A percentile compares a stretch with the other conserved stretches of the same genome.
Evolutionary conservation across 2,888 invertebrate genomes (phyloP).

Genomic region (Coleophora deauratella): DNA sequence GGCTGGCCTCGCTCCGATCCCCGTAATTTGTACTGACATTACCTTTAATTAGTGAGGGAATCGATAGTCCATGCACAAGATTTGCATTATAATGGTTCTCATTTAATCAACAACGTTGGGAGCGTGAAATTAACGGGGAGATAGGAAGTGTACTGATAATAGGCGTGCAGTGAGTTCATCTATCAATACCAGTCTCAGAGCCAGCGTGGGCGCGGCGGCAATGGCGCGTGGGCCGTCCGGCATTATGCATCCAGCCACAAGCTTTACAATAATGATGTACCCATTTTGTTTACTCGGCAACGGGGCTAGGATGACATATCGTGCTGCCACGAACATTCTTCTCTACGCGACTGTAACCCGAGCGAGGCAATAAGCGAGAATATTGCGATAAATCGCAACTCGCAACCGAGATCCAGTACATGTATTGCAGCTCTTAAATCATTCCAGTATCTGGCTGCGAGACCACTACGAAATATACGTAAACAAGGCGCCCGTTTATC

Average conservation of each 20-base stretch:
- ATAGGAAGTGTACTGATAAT: slow-evolving; percentile 19
- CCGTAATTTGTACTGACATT: too few species aligned
- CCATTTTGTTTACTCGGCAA: slow-evolving; percentile 17
- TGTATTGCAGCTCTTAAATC: too few species aligned
- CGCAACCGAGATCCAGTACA: too few species aligned
- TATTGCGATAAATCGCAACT: slow-evolving; percentile 4
- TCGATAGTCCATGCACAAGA: slow-evolving; percentile 1
- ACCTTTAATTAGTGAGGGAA: not conserved
- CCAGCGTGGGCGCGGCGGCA: slow-evolving; percentile 17
- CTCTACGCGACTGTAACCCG: not conserved
- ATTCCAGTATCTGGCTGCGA: slow-evolving; percentile 16
- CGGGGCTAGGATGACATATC: not conserved
- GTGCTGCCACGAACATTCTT: slow-evolving; percentile 1
- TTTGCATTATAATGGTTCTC: slow-evolving; percentile 3
- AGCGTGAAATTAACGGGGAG: slow-evolving; percentile 10
- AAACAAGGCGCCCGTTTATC: slow-evolving; percentile 48
- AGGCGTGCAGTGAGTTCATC: slow-evolving; percentile 22
- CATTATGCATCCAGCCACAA: slow-evolving; percentile 18
- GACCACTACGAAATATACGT: slow-evolving; percentile 39
- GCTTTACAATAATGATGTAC: slow-evolving; percentile 5
- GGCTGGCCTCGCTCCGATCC: too few species aligned
- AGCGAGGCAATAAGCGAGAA: slow-evolving; percentile 3
- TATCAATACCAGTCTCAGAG: slow-evolving; percentile 20
- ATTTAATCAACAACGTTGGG: slow-evolving; percentile 2
- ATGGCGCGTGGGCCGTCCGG: slow-evolving; percentile 20